phyloP scores from a whole-genome alignment of 2,113 vertebrate genomes.

The Takifugu bimaculatus region DNA sequence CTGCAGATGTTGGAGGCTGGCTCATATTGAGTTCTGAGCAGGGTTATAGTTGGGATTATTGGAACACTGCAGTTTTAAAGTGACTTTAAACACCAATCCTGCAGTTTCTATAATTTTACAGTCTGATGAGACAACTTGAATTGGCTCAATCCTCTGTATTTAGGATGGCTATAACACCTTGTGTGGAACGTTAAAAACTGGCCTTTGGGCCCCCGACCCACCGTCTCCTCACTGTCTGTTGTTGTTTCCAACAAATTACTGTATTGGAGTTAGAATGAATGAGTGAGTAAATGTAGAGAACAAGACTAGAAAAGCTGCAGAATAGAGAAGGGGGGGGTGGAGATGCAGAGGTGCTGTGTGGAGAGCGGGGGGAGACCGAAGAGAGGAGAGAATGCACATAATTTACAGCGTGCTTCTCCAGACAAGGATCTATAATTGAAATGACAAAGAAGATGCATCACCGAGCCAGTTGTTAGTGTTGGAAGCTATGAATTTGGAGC shows the following conservation, averaged over 20 bases:
- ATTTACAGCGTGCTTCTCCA: constrained; percentile 68
- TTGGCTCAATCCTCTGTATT: not conserved
- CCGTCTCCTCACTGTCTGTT: not conserved
- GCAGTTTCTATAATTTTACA: no score
- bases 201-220: not conserved
- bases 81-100: no score
- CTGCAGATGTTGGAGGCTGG: not conserved
- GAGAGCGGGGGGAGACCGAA: constrained; percentile 21
- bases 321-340: constrained; percentile 6
- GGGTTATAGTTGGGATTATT: no score
- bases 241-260: constrained; percentile 57
- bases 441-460: constrained; percentile 81
- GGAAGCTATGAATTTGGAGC: constrained; percentile 66
- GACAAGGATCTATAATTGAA: constrained; percentile 81
- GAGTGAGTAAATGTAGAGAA: constrained; percentile 30
- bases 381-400: constrained; percentile 46
- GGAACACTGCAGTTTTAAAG: no score
- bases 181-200: not conserved
- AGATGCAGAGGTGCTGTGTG: not conserved
- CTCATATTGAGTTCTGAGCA: not conserved
- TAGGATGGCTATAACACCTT: not conserved
- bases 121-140: not conserved
- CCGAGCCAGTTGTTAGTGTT: constrained; percentile 60
- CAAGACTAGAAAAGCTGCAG: constrained; percentile 28
- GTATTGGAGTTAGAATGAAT: constrained; percentile 55